Evolutionary conservation across 2,888 invertebrate species (phyloP), one percentile per base, ranked within the genome.

Genomic region (Cactoblastis cactorum): DNA sequence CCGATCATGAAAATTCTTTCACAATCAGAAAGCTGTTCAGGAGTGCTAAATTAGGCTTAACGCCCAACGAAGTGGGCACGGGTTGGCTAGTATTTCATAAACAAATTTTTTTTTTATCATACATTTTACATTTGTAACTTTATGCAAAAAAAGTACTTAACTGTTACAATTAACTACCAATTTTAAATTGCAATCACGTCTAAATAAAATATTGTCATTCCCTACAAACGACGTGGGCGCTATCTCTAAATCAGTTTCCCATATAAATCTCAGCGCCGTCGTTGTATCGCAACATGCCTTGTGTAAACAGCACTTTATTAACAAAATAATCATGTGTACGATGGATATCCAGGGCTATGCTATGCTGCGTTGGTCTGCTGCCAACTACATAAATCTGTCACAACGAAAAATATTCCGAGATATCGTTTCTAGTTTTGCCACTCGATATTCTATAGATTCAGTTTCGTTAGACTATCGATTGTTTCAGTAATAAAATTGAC

Each of bases 291-390:
- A 22, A 22, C 46, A 35, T 46, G 46, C 46, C 34, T 22, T 35
- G 46, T 19, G n/a, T n/a, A n/a, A 46, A 34, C 3, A 14, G 35
- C 15, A 12, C 46, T 46, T 37, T 28, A 35, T 48, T 48, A 37
- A 14, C 24, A 48, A 38, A 28, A 38, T 37, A 48, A 48, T 11
- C 32, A 50, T 19, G 46, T 22, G 8, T 9, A 5, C 5, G 3
- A 9, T 28, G 28, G 1, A 28, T 1, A 28, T 8, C 8, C 28
- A 28, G 1, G 5, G 5, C 22, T 28, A 9, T 28, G 28, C 9
- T 28, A 28, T 12, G 14, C 14, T 17, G n/a, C 3, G 34, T 37
- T 38, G 47, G 37, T 24, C 15, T 48, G 17, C 14, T 28, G 47
- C 37, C 47, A 48, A 24, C 28, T 24, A 18, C 9, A 15, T 43